A percentile compares a stretch with the other conserved stretches of the same genome.
These are phyloP conservation scores for Sinosuthora webbiana DNA, from an alignment of 2,113 vertebrate genomes.

Conservation along the genomic window DNA sequence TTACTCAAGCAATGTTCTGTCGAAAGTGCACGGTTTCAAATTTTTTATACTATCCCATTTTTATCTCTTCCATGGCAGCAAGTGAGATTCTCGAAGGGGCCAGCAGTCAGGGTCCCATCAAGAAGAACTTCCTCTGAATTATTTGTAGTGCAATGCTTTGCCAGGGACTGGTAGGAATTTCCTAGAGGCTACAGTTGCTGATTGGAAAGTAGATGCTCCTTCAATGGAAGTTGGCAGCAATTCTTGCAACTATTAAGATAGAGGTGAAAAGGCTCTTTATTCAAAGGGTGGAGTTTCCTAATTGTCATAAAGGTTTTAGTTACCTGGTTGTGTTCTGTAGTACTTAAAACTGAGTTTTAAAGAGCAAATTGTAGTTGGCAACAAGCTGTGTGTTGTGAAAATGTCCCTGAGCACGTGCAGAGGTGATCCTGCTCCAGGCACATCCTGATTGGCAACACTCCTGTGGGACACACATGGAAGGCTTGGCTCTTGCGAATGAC, in stretches of 20 bases:
- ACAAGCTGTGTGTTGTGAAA: neutral
- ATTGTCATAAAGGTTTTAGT: neutral
- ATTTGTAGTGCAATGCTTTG: neutral
- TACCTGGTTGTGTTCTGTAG: neutral
- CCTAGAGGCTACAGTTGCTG: neutral
- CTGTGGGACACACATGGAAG: neutral
- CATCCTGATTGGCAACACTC: neutral
- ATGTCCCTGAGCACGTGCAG: rapidly evolving
- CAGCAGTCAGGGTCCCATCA: neutral
- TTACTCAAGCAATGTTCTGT: neutral
- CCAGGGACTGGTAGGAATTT: neutral
- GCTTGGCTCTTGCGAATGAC: neutral
- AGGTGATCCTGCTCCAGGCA: neutral
- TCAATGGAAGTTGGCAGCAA: neutral
- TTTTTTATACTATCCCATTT: neutral
- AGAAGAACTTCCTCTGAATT: neutral
- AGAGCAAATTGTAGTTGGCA: neutral
- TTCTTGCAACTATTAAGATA: neutral
- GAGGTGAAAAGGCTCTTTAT: neutral
- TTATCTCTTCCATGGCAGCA: neutral
- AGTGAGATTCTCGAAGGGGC: neutral
- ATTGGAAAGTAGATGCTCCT: neutral
- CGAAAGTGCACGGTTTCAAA: neutral
- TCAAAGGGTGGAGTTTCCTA: neutral
- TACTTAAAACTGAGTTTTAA: neutral